Evolutionary conservation across 2,888 invertebrate genomes (phyloP).

Genomic region (Hermodice carunculata): DNA sequence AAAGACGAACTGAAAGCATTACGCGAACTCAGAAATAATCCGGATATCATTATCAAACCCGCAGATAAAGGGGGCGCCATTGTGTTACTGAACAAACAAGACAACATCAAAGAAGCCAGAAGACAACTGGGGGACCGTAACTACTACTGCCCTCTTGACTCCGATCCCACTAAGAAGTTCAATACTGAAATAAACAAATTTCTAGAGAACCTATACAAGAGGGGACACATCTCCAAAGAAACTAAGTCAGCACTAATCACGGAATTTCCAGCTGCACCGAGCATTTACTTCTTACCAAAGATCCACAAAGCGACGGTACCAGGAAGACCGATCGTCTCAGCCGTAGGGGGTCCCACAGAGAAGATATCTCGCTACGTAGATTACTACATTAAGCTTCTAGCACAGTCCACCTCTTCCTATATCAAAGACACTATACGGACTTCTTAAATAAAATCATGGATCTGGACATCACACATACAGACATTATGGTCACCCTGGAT

Average conservation of each 20-base stretch:
- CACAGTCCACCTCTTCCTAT: not conserved
- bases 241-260: not conserved
- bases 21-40: not conserved
- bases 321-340: not conserved
- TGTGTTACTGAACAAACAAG: too few relatives aligned
- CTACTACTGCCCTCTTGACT: too few relatives aligned
- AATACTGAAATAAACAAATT: not conserved
- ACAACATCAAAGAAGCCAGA: too few relatives aligned
- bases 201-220: not conserved
- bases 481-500: not conserved
- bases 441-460: not conserved
- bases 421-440: not conserved
- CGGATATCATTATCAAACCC: not conserved
- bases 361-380: not conserved
- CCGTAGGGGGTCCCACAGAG: not conserved
- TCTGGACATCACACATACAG: not conserved
- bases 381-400: not conserved
- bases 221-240: not conserved
- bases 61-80: not conserved
- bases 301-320: not conserved
- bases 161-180: not conserved
- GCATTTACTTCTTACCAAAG: constrained; percentile 2
- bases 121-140: too few relatives aligned
- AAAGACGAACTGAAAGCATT: not conserved
- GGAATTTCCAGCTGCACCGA: not conserved